phyloP scores from a whole-genome alignment of 2,113 vertebrate genomes.

The Nematolebias whitei region DNA sequence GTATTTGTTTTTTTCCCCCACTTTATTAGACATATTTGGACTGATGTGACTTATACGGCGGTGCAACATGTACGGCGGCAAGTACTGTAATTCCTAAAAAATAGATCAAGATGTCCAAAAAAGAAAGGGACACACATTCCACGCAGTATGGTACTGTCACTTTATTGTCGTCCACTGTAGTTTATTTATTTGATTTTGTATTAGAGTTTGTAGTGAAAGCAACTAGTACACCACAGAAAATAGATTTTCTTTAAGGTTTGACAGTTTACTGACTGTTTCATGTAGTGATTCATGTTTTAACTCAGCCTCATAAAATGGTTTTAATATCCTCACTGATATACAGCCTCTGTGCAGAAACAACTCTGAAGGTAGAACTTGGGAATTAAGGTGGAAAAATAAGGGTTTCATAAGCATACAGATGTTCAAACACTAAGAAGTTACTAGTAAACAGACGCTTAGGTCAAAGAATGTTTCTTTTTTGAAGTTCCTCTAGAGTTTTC shows the following conservation, averaged over 20 bases:
- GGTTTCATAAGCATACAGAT: constrained; percentile 30
- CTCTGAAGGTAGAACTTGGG: constrained; percentile 14
- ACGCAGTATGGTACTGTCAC: no score
- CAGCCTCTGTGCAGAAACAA: constrained; percentile 12
- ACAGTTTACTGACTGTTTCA: neutral
- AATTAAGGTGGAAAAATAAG: constrained; percentile 7
- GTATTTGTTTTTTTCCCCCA: no score
- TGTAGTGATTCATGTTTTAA: neutral
- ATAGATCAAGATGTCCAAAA: no score
- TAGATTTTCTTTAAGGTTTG: neutral
- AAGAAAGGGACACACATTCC: no score
- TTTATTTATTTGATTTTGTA: neutral
- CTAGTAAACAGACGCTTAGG: no score
- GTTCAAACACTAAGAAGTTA: neutral
- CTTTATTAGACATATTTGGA: no score
- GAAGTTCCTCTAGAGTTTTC: no score
- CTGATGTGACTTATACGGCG: no score
- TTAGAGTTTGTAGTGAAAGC: neutral
- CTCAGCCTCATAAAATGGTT: neutral
- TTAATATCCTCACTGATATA: neutral
- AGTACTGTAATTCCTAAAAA: no score
- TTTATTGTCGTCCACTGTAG: neutral
- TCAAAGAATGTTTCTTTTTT: no score
- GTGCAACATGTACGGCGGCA: no score
- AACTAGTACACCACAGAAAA: neutral